phyloP scores from a whole-genome alignment of 2,888 invertebrate genomes.

The Plagiodera versicolora region DNA sequence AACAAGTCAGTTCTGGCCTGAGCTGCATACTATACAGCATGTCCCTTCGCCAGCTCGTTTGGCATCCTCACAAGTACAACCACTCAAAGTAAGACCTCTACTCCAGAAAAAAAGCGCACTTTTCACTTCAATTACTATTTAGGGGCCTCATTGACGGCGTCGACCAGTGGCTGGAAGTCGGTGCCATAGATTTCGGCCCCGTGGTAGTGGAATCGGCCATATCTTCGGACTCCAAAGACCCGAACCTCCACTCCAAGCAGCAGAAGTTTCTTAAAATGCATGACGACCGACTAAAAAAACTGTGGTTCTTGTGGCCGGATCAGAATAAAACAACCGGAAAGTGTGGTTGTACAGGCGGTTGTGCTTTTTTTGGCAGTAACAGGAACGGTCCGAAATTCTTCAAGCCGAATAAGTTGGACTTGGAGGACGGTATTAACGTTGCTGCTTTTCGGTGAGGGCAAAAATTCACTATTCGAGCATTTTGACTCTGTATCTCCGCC shows the following conservation, averaged over 20 bases:
- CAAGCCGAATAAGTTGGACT: constrained; percentile 78
- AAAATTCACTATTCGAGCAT: too few species aligned
- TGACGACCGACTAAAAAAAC: constrained; percentile 80
- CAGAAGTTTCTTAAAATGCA: constrained; percentile 80
- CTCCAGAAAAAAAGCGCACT: background rate
- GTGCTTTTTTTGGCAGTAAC: constrained; percentile 91
- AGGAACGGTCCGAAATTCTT: constrained; percentile 87
- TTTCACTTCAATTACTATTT: background rate
- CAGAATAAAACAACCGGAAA: constrained; percentile 63
- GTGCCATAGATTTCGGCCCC: constrained; percentile 87
- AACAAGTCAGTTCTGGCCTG: constrained; percentile 85
- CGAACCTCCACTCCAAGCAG: constrained; percentile 75
- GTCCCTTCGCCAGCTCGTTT: constrained; percentile 51
- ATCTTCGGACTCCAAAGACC: constrained; percentile 69
- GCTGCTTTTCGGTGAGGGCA: constrained; percentile 75
- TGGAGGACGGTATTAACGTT: constrained; percentile 80
- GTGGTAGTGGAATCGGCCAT: constrained; percentile 87
- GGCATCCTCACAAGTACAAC: constrained; percentile 53
- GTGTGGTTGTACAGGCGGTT: constrained; percentile 96
- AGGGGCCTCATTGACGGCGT: constrained; percentile 49
- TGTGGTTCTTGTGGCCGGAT: constrained; percentile 95
- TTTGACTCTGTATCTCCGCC: too few species aligned
- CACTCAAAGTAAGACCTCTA: constrained; percentile 46
- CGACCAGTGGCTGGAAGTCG: constrained; percentile 91
- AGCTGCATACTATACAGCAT: constrained; percentile 71